Percentiles rank a stretch among this genome's conserved stretches.
Conservation (phyloP, 2,797 vertebrate species). For the Chelmon rostratus region DNA sequence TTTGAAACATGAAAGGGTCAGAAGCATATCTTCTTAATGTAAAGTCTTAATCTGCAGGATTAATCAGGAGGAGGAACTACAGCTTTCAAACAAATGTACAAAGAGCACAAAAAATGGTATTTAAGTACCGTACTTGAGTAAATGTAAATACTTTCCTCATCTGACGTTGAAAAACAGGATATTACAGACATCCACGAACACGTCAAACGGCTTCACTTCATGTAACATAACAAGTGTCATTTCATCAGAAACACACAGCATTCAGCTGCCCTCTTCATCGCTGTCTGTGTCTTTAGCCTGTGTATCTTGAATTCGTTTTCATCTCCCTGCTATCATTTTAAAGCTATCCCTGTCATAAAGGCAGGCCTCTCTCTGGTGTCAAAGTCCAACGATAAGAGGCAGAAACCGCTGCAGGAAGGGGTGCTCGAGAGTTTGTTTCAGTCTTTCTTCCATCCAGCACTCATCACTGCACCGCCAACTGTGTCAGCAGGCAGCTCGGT, state of each 20-base stretch:
- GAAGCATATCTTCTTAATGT: not conserved
- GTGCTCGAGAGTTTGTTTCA: constrained; percentile 11
- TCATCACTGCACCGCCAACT: constrained; percentile 2
- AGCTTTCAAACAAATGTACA: not conserved
- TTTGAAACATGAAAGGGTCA: not conserved
- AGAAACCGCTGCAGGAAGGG: not conserved
- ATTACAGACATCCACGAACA: no score
- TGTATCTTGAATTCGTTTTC: not conserved
- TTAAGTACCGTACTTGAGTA: not conserved
- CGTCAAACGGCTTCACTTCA: no score
- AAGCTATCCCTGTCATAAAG: not conserved
- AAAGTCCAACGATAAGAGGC: not conserved
- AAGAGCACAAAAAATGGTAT: not conserved
- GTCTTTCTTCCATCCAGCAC: not conserved
- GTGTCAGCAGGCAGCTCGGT: not conserved
- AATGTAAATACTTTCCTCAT: not conserved
- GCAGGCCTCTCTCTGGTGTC: not conserved
- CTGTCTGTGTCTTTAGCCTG: no score
- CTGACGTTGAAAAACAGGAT: not conserved
- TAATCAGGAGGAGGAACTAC: not conserved
- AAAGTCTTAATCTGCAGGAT: no score
- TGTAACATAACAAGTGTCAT: no score
- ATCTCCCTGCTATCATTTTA: not conserved
- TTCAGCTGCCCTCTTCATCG: not conserved
- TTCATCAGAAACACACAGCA: not conserved